These are phyloP conservation scores for Eristalinus aeneus DNA, from an alignment of 2,888 invertebrate species.

Conservation along the genomic window DNA sequence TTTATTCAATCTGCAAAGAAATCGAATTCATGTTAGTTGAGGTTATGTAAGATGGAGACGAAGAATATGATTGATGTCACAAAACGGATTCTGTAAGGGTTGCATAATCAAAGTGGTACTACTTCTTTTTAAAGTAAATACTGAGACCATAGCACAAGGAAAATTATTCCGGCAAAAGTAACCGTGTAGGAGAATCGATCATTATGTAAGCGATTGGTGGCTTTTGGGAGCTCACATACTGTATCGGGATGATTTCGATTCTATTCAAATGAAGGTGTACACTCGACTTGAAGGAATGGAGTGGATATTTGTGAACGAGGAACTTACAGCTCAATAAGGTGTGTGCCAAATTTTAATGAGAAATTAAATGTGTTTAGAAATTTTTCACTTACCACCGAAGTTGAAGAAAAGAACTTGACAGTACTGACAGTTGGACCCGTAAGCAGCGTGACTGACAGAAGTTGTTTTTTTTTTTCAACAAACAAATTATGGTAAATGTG, in stretches of 20 bases:
- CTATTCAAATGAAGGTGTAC: background rate
- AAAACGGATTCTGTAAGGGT: background rate
- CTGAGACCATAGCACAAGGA: background rate
- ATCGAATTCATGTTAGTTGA: slow-evolving; percentile 40
- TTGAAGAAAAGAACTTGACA: slow-evolving; percentile 55
- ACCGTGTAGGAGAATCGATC: background rate
- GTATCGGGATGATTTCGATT: background rate
- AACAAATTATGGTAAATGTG: background rate
- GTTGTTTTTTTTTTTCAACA: background rate
- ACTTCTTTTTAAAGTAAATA: background rate
- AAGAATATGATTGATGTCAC: background rate
- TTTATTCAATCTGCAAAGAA: slow-evolving; percentile 48
- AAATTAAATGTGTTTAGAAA: background rate
- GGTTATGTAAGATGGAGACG: slow-evolving; percentile 55
- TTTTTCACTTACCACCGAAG: slow-evolving; percentile 50
- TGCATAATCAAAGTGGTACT: slow-evolving; percentile 24
- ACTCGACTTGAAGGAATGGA: background rate
- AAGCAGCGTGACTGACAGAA: background rate
- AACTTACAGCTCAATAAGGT: background rate
- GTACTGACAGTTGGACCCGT: slow-evolving; percentile 42
- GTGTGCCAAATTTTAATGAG: background rate
- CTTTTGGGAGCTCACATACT: background rate
- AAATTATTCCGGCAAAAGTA: background rate
- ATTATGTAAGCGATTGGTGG: background rate
- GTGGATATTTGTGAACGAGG: background rate